phyloP scores from a whole-genome alignment of 2,888 invertebrate genomes.

The Neoaliturus tenellus region DNA sequence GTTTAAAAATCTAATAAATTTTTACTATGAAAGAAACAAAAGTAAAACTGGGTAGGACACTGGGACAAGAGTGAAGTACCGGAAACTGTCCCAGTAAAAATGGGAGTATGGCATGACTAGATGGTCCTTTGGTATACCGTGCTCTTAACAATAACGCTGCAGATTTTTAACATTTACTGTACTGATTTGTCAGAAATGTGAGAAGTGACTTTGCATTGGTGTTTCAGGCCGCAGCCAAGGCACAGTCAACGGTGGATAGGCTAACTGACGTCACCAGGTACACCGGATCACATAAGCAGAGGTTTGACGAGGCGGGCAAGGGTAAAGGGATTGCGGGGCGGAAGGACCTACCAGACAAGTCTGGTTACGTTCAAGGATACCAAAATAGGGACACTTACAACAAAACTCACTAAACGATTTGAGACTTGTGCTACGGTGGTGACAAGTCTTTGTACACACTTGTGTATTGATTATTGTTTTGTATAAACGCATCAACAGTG shows the following conservation, averaged over 20 bases:
- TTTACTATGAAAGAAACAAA: too few relatives aligned
- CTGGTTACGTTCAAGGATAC: constrained; percentile 91
- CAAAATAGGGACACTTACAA: constrained; percentile 88
- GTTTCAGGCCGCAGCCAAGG: constrained; percentile 28
- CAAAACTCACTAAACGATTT: constrained; percentile 73
- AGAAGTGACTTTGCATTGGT: not conserved
- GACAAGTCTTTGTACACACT: not conserved
- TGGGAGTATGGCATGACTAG: too few relatives aligned
- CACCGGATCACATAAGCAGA: constrained; percentile 91
- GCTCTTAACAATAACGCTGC: too few relatives aligned
- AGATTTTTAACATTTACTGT: too few relatives aligned
- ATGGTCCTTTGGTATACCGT: too few relatives aligned
- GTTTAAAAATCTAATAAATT: too few relatives aligned
- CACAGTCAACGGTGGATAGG: constrained; percentile 78
- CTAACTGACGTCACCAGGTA: constrained; percentile 92
- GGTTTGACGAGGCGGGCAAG: constrained; percentile 90
- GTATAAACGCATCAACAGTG: constrained; percentile 28
- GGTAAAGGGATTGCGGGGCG: constrained; percentile 91
- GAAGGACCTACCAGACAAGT: constrained; percentile 82
- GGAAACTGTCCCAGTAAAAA: too few relatives aligned
- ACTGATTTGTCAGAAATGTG: too few relatives aligned
- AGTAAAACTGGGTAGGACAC: too few relatives aligned
- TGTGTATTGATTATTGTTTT: constrained; percentile 39
- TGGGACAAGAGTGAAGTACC: too few relatives aligned
- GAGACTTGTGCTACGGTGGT: not conserved